These are phyloP conservation scores for Spodoptera exigua DNA, from an alignment of 2,888 invertebrate species.

Conservation along the genomic window DNA sequence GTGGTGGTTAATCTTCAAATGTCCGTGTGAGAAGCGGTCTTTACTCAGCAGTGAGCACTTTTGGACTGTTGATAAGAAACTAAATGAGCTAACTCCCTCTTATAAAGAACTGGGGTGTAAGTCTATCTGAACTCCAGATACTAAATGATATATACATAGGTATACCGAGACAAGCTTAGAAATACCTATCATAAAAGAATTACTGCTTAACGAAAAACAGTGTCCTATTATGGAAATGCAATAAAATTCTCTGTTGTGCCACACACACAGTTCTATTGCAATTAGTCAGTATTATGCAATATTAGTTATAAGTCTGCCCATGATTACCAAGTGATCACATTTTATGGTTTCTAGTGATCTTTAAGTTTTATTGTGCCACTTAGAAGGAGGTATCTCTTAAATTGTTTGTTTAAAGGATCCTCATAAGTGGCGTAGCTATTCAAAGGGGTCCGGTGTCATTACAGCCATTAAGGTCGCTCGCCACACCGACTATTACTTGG, in stretches of 20 bases:
- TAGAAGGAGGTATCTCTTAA: slow-evolving; percentile 47
- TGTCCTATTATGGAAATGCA: slow-evolving; percentile 38
- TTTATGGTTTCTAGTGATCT: slow-evolving; percentile 47
- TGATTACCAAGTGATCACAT: slow-evolving; percentile 40
- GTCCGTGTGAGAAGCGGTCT: too few species aligned
- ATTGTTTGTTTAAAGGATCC: slow-evolving; percentile 69
- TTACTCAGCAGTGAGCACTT: too few species aligned
- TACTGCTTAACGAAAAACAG: neutral
- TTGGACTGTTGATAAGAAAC: too few species aligned
- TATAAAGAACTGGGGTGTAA: too few species aligned
- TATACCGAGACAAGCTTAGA: too few species aligned
- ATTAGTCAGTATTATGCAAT: slow-evolving; percentile 20
- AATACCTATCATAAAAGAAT: too few species aligned
- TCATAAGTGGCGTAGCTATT: slow-evolving; percentile 67
- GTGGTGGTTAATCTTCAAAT: too few species aligned
- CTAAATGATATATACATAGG: too few species aligned
- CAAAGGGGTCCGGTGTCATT: slow-evolving; percentile 85
- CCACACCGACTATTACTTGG: slow-evolving; percentile 73
- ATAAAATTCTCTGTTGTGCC: slow-evolving; percentile 41
- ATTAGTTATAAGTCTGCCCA: slow-evolving; percentile 30
- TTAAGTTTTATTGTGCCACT: slow-evolving; percentile 57
- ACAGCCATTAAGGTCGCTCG: slow-evolving; percentile 72
- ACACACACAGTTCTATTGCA: slow-evolving; percentile 37
- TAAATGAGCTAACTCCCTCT: too few species aligned
- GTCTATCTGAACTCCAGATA: too few species aligned